A percentile compares a stretch with the other conserved stretches of the same genome.
Conservation (phyloP, 2,113 vertebrate species). For the Rhynchomys soricoides region DNA sequence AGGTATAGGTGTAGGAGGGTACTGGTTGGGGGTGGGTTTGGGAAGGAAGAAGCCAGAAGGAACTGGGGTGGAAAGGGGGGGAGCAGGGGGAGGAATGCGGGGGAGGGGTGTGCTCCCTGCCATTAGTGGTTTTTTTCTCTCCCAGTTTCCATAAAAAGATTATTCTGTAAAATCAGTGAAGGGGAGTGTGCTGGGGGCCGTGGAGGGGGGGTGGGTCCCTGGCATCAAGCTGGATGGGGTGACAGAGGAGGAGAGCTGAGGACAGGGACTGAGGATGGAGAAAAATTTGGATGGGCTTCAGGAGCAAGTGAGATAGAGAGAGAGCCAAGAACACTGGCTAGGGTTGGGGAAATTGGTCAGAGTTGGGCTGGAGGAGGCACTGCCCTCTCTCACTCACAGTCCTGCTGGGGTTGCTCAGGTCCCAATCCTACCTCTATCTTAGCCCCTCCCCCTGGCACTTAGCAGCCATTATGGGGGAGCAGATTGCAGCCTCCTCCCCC, state of each 20-base stretch:
- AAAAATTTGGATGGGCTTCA: conserved; percentile 66
- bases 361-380: neutral
- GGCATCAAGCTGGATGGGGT: conserved; percentile 66
- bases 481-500: conserved; percentile 77
- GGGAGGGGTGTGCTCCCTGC: conserved; percentile 75
- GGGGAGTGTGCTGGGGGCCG: conserved; percentile 67
- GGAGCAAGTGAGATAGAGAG: conserved; percentile 17
- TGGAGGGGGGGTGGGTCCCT: conserved; percentile 58
- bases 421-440: neutral
- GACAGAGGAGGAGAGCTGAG: conserved; percentile 56
- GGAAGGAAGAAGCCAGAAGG: conserved; percentile 50
- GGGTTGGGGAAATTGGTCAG: neutral
- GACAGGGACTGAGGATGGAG: conserved; percentile 45
- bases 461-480: conserved; percentile 79
- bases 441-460: conserved; percentile 58
- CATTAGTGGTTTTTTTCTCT: conserved; percentile 70
- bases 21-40: neutral
- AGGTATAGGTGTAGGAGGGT: neutral
- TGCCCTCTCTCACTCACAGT: neutral
- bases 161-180: conserved; percentile 76
- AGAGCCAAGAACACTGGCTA: conserved; percentile 45
- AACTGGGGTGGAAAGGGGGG: conserved; percentile 50
- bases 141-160: conserved; percentile 81
- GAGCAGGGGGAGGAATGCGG: conserved; percentile 66
- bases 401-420: neutral